Base-by-base conservation (phyloP, 2,797 vertebrate species). In the Coracias cyanogaster region DNA sequence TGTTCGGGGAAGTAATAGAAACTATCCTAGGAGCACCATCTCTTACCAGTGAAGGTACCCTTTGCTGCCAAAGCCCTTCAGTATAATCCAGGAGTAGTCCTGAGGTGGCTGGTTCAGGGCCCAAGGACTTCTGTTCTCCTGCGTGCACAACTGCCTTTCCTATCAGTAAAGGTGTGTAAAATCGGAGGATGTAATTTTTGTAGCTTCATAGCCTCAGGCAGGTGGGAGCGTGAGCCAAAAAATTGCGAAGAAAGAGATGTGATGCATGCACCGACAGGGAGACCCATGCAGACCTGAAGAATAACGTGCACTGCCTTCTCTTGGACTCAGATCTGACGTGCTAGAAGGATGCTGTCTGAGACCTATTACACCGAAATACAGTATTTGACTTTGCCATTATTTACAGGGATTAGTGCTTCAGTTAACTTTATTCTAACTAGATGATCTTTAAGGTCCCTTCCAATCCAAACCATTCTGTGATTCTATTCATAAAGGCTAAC, bases 321-420 rank as follows among this genome's bases (percentile, higher is more conserved):
- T 79, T 45, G 66, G 55, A 22, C 61, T 90, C 14, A 16, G 1
- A 19, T 0, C 62, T 39, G 62, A 24, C 0, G 2, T 2, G 4
- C 62, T 80, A 55, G 49, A 76, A 78, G 17, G 66, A 28, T 74
- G 48, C 28, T 26, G 31, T 54, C 57, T 52, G 74, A 89, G 58
- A 86, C 39, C 35, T 37, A 0, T 45, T 73, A 71, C 39, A 18
- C 17, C 52, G 46, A 69, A 8, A 57, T 58, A 6, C 10, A 10
- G 51, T 12, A 22, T 49, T 60, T 64, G 55, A 21, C 37, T 70
- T 90, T 82, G 39, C 43, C 25, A 3, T 86, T 89, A 6, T 35
- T 88, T 62, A 54, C 39, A 61, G 37, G 6, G 4, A 18, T 87
- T 77, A 62, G 60, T 87, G 78, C 41, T 79, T 84, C 70, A 41